phyloP scores from a whole-genome alignment of 2,113 vertebrate genomes.

The Suricata suricatta region DNA sequence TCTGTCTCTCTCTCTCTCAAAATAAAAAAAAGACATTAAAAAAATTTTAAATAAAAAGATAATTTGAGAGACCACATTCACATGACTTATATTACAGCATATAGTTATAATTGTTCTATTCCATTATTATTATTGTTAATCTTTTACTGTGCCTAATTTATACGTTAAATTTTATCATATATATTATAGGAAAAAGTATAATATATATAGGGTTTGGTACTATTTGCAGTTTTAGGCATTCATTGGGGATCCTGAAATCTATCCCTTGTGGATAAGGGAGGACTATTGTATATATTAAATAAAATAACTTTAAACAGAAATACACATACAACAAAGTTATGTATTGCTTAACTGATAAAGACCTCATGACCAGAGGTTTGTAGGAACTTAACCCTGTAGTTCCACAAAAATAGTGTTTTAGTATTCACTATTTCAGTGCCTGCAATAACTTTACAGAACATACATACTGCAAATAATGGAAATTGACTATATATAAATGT shows the following conservation, averaged over 20 bases:
- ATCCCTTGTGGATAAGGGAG: neutral
- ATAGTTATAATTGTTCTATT: neutral
- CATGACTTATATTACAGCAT: neutral
- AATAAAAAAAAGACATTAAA: no score
- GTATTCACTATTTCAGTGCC: neutral
- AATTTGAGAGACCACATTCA: neutral
- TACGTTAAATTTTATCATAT: neutral
- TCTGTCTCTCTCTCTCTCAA: no score
- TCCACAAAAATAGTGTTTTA: neutral
- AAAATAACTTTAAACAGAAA: neutral
- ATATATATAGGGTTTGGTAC: neutral
- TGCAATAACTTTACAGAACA: neutral
- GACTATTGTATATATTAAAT: neutral
- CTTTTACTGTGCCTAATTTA: neutral
- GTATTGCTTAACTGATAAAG: neutral
- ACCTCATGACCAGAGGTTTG: neutral
- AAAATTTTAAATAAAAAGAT: no score
- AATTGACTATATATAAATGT: neutral
- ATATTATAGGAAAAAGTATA: neutral
- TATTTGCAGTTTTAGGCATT: neutral
- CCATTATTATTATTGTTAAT: neutral
- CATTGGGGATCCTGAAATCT: neutral
- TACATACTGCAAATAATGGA: neutral
- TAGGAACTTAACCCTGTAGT: neutral
- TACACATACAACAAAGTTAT: neutral